These are phyloP conservation scores for Halocynthia aurantium DNA, from an alignment of 23 tunicate genomes.

Conservation along the genomic window DNA sequence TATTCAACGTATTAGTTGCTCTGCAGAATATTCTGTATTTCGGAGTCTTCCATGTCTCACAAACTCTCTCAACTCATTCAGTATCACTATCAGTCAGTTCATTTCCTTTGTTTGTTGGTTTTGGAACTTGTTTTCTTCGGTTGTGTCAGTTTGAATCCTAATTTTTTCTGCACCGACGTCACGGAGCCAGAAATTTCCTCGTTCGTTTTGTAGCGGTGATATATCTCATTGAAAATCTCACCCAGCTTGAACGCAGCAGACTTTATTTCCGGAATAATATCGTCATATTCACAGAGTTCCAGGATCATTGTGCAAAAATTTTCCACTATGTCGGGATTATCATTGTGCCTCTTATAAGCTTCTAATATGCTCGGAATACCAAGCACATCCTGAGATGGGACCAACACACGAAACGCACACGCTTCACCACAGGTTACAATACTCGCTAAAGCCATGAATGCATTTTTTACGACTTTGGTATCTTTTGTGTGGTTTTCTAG, in stretches of 20 bases:
- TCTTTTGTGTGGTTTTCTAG: slow-evolving; percentile 46
- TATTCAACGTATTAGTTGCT: no score
- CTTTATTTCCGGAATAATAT: slow-evolving; percentile 47
- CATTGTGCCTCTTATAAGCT: slow-evolving; percentile 43
- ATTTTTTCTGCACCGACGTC: background rate
- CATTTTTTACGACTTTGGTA: slow-evolving; percentile 83
- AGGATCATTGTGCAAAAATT: slow-evolving; percentile 56
- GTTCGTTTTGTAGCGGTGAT: slow-evolving; percentile 20
- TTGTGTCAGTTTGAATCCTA: no score
- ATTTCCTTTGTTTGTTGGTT: no score
- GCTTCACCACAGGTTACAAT: slow-evolving; percentile 83
- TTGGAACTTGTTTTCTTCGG: no score
- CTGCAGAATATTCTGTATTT: no score
- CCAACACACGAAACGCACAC: slow-evolving; percentile 60
- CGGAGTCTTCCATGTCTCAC: no score
- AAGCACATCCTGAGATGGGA: slow-evolving; percentile 27
- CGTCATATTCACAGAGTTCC: slow-evolving; percentile 83
- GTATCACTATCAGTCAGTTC: no score
- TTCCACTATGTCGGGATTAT: slow-evolving; percentile 63
- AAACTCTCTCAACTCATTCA: no score
- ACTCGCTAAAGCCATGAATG: slow-evolving; percentile 85
- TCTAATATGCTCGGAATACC: slow-evolving; percentile 48
- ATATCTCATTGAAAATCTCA: slow-evolving; percentile 16
- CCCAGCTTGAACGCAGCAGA: slow-evolving; percentile 35
- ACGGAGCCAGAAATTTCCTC: slow-evolving; percentile 25